Conservation (phyloP, 2,113 vertebrate genomes). For the Pseudonaja textilis region DNA sequence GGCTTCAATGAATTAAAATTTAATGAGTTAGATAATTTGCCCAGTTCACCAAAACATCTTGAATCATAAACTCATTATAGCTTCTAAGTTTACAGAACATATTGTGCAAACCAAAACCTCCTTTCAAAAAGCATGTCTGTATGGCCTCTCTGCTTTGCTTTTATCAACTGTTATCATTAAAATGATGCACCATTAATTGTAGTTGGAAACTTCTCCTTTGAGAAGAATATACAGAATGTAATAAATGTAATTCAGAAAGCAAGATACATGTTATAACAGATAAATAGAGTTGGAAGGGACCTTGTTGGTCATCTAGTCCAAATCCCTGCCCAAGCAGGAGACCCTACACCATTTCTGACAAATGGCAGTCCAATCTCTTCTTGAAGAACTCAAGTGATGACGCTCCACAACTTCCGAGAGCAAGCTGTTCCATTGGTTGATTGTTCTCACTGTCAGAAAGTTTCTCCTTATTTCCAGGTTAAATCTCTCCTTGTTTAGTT, state of each 20-base stretch:
- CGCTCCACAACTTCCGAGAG: too few species aligned
- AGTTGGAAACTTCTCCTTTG: conserved; percentile 37
- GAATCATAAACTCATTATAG: neutral
- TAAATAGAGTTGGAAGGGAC: too few species aligned
- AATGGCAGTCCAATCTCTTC: too few species aligned
- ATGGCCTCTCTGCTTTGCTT: neutral
- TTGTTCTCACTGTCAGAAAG: too few species aligned
- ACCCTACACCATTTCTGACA: too few species aligned
- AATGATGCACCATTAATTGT: conserved; percentile 31
- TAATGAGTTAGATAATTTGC: neutral
- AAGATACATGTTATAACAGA: conserved; percentile 11
- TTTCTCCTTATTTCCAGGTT: too few species aligned
- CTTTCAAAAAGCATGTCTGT: neutral
- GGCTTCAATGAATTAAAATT: neutral
- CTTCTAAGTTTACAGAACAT: neutral
- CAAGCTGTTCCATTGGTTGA: too few species aligned
- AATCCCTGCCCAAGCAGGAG: too few species aligned
- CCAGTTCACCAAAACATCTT: neutral
- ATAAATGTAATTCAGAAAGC: conserved; percentile 45
- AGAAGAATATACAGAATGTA: conserved; percentile 38
- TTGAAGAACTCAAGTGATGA: too few species aligned
- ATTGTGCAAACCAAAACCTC: neutral
- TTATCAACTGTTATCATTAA: conserved; percentile 14
- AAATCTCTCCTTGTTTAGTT: too few species aligned
- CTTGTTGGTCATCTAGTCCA: too few species aligned